These are phyloP conservation scores for Vireo altiloquus DNA, from an alignment of 2,113 vertebrate species.

Conservation along the genomic window DNA sequence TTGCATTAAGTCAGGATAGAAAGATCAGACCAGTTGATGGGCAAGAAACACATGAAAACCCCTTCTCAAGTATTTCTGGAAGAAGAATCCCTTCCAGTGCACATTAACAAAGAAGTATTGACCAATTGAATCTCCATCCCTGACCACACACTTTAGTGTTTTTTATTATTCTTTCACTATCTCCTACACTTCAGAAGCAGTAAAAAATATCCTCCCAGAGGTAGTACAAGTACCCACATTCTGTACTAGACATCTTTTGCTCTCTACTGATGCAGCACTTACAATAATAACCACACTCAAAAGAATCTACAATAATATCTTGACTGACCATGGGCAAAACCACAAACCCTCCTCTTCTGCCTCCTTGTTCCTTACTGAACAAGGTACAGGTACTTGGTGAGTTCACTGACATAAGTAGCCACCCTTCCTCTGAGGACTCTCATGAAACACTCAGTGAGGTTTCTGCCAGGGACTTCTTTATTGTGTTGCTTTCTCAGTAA, in stretches of 20 bases:
- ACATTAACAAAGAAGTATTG: not conserved
- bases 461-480: not conserved
- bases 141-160: not conserved
- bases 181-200: not conserved
- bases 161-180: not conserved
- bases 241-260: not conserved
- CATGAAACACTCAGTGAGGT: not conserved
- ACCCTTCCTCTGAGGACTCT: not conserved
- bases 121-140: not conserved
- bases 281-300: not conserved
- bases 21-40: not conserved
- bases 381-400: not conserved
- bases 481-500: not conserved
- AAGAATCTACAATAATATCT: fast-evolving
- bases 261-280: not conserved
- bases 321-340: not conserved
- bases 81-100: not conserved
- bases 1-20: not conserved
- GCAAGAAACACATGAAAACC: not conserved
- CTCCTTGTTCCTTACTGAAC: not conserved
- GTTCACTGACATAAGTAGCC: not conserved
- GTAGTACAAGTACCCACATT: not conserved
- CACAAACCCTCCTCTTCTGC: not conserved
- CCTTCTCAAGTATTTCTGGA: not conserved
- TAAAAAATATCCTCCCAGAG: not conserved